Conservation (phyloP, 1,140 invertebrate genomes). For the Tetragnatha versicolor region DNA sequence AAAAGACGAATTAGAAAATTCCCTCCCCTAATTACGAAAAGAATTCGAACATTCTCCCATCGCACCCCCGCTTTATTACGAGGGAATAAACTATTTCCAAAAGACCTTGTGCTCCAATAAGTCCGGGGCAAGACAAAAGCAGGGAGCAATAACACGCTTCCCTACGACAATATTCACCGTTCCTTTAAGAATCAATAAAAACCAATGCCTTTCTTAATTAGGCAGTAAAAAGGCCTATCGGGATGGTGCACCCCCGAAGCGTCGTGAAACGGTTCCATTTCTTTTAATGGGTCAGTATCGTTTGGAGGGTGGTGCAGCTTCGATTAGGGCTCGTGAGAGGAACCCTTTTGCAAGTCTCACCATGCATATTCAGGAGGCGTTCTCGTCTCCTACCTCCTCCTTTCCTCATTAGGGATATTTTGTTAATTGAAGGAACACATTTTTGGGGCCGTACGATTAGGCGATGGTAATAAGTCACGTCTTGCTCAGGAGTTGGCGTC, state of each 20-base stretch:
- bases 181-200: conserved; percentile 16
- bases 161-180: neutral
- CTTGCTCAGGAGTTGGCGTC: neutral
- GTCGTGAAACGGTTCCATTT: conserved; percentile 7
- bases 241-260: neutral
- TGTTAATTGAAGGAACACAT: conserved; percentile 18
- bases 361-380: conserved; percentile 24
- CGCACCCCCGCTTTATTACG: too few relatives aligned
- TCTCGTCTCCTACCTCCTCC: neutral
- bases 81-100: too few relatives aligned
- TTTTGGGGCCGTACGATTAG: conserved; percentile 1
- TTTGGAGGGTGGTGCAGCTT: neutral
- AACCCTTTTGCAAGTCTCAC: neutral
- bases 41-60: too few relatives aligned
- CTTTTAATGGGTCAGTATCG: conserved; percentile 1
- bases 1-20: too few relatives aligned
- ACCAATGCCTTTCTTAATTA: conserved; percentile 18
- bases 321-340: neutral
- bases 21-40: too few relatives aligned
- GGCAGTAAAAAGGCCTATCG: conserved; percentile 2
- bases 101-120: too few relatives aligned
- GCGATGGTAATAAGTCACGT: conserved; percentile 1
- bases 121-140: neutral
- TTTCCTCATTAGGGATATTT: conserved; percentile 10
- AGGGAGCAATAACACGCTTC: neutral